Percentiles rank a stretch among this genome's conserved stretches.
These are phyloP conservation scores for Anthoscopus minutus DNA, from an alignment of 2,113 vertebrate species.

Conservation along the genomic window DNA sequence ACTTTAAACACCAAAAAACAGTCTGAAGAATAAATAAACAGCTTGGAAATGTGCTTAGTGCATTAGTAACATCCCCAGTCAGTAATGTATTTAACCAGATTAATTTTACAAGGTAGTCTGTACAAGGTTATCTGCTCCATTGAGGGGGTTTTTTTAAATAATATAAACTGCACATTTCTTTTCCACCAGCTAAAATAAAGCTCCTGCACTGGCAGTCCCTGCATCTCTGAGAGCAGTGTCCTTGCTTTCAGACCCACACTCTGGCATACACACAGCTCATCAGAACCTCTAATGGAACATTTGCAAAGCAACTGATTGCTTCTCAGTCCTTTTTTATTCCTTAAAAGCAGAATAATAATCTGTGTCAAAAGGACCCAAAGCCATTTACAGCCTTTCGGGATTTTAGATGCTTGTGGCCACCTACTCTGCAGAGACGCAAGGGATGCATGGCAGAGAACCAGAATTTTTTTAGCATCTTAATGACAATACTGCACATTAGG, in stretches of 20 bases:
- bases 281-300: background rate
- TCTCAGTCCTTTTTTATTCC: background rate
- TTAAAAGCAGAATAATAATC: background rate
- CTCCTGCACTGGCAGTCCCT: background rate
- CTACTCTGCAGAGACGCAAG: background rate
- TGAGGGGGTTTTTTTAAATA: background rate
- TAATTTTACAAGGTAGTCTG: background rate
- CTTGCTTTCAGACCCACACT: background rate
- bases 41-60: background rate
- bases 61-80: background rate
- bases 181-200: background rate
- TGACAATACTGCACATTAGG: background rate
- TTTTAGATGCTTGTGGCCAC: background rate
- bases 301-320: background rate
- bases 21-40: background rate
- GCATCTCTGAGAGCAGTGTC: background rate
- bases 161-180: background rate
- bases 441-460: background rate
- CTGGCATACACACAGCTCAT: background rate
- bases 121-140: background rate
- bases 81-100: background rate
- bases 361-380: background rate
- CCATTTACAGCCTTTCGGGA: background rate
- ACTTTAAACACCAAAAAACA: background rate
- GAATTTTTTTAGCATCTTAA: background rate